Evolutionary conservation across 2,113 vertebrate genomes (phyloP), one percentile per base, ranked within the genome.

Genomic region (Craseonycteris thonglongyai): DNA sequence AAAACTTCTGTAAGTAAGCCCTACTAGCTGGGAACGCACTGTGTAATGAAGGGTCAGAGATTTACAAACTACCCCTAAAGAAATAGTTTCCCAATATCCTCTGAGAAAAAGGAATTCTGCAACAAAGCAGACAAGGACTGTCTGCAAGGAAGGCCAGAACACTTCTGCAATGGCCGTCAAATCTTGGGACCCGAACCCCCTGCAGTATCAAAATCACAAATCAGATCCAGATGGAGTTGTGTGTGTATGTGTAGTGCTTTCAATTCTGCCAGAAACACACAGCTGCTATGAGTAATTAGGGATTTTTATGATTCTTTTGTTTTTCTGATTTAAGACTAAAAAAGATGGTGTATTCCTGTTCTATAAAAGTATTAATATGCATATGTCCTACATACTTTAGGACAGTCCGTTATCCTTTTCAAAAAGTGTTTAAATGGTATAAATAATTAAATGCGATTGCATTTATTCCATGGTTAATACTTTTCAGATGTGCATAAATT

Each of bases 401-500:
- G 26, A 84, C 12, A 69, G 54, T 71, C 19, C 59, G 75, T 80
- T 86, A 94, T 65, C 87, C 63, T 91, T 95, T 93, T 87, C 54
- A 21, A 45, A 33, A 84, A 80, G 30, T 54, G 15, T 88, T 94
- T 90, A 96, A 71, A 26, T 88, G 12, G 21, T 38, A 69, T 16
- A n/a, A 65, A 56, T 56, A 86, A 71, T 74, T 21, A 80, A 76
- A 71, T 76, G 30, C 66, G 88, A 69, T 51, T 91, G 86, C 84
- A 96, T 92, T 81, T 88, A 94, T 85, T 72, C 54, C 47, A 84
- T 9, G 21, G 35, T 54, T 54, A 81, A 91, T 49, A 91, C 28
- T 92, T 94, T 75, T 59, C 65, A 90, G 84, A 90, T 94, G 66
- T 80, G 59, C 63, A 79, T 59, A 92, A 92, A 90, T 59, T 84